Conservation (phyloP, 2,113 vertebrate genomes). For the Chiloscyllium plagiosum region DNA sequence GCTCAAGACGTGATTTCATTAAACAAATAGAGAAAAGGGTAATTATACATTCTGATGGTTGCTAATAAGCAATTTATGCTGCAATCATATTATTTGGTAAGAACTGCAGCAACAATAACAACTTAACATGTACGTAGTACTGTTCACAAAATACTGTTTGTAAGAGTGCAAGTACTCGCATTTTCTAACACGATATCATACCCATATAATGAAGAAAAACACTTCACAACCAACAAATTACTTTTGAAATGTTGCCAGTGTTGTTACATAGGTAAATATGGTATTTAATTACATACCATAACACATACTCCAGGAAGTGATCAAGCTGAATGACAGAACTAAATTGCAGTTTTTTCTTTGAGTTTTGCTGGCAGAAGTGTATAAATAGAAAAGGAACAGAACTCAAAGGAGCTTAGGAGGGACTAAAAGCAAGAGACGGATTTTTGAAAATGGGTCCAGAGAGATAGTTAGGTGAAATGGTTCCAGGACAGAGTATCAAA, state of each 20-base stretch:
- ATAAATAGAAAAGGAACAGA: not conserved
- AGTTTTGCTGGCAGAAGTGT: not conserved
- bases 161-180: not conserved
- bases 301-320: not conserved
- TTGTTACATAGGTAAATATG: not conserved
- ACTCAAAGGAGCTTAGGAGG: not conserved
- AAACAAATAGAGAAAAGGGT: not conserved
- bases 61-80: not conserved
- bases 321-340: not conserved
- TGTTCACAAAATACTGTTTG: not conserved
- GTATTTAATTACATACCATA: not conserved
- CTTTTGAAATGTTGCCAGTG: not conserved
- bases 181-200: not conserved
- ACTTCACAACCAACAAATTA: not conserved
- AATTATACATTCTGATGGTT: not conserved
- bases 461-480: not conserved
- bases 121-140: not conserved
- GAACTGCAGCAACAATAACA: not conserved
- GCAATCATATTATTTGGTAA: not conserved
- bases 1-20: too few species aligned
- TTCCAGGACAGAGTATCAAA: not conserved
- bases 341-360: not conserved
- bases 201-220: not conserved
- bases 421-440: not conserved
- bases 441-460: not conserved